Evolutionary conservation across 2,797 vertebrate species (phyloP).

Genomic region (Peromyscus nudipes): DNA sequence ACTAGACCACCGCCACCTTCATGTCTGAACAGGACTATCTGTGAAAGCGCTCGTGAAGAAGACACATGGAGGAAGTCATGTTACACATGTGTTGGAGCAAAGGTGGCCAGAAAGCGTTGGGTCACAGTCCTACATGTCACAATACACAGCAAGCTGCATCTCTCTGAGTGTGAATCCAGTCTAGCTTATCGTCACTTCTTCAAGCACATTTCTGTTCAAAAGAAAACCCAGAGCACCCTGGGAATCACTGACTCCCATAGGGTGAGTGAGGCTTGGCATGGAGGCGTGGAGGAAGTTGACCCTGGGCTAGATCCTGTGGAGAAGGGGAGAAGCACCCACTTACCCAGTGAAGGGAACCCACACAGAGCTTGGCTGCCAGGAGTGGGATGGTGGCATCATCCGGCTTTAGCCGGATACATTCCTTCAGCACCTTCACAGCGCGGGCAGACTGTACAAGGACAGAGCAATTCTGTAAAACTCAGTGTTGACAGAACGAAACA

Average conservation of each 20-base stretch:
- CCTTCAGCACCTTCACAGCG: conserved; percentile 98
- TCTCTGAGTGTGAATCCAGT: neutral
- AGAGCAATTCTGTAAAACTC: conserved; percentile 76
- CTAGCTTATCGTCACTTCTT: neutral
- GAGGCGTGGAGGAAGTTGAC: neutral
- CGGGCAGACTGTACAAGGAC: conserved; percentile 92
- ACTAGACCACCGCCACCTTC: neutral
- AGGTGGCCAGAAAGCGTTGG: fast-evolving
- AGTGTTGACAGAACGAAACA: neutral
- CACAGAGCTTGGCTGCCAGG: conserved; percentile 97
- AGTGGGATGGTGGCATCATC: conserved; percentile 98
- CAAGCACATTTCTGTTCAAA: neutral
- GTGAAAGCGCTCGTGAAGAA: neutral
- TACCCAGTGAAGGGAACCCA: conserved; percentile 98
- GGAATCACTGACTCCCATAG: neutral
- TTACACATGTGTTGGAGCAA: fast-evolving
- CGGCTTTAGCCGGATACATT: conserved; percentile 97
- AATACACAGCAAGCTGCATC: neutral
- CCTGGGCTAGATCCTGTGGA: neutral
- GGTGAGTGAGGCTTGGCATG: no score
- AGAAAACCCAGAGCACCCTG: neutral
- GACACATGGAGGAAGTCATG: neutral
- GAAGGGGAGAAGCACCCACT: conserved; percentile 66
- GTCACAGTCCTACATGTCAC: fast-evolving
- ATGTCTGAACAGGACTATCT: neutral